These are phyloP conservation scores for Anoplolepis gracilipes DNA, from an alignment of 1,140 invertebrate species.

Conservation along the genomic window DNA sequence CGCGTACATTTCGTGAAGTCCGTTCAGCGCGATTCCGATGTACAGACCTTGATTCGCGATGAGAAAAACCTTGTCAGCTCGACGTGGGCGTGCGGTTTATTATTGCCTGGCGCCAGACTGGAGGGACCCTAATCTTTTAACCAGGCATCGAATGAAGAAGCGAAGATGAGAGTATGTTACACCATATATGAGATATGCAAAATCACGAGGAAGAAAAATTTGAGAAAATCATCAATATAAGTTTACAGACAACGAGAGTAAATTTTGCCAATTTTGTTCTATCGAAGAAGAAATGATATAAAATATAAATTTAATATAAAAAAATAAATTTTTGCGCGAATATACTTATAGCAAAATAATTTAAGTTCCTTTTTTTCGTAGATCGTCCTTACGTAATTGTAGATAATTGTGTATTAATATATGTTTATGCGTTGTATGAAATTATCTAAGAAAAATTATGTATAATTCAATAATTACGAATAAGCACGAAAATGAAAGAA, in stretches of 20 bases:
- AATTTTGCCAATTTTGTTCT: too few relatives aligned
- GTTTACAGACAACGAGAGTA: neutral
- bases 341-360: too few relatives aligned
- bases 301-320: too few relatives aligned
- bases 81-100: slow-evolving; percentile 81
- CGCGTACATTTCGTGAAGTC: slow-evolving; percentile 36
- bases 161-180: neutral
- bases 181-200: neutral
- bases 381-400: neutral
- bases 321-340: too few relatives aligned
- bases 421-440: too few relatives aligned
- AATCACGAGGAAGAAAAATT: neutral
- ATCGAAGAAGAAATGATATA: neutral
- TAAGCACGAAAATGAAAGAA: neutral
- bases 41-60: slow-evolving; percentile 1
- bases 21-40: slow-evolving; percentile 39
- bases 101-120: slow-evolving; percentile 80
- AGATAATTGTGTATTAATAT: neutral
- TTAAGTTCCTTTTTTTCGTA: neutral
- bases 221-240: neutral
- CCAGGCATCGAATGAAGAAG: slow-evolving; percentile 57
- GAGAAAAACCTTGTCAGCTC: slow-evolving; percentile 69
- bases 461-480: neutral
- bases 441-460: neutral
- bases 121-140: slow-evolving; percentile 61